These are phyloP conservation scores for Neomorphus geoffroyi DNA, from an alignment of 2,797 vertebrate species.

Conservation along the genomic window DNA sequence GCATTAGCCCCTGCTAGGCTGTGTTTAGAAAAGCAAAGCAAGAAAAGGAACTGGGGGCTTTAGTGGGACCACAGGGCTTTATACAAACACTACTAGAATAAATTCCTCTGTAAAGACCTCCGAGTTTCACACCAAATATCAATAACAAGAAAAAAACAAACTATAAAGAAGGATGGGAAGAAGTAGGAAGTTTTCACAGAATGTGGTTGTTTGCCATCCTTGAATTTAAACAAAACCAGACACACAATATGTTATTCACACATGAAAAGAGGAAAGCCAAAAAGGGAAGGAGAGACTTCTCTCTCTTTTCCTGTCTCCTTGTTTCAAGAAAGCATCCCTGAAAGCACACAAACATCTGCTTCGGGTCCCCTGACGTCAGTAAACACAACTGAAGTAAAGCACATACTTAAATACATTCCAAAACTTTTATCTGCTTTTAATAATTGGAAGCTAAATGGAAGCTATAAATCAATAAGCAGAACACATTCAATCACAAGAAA, in stretches of 20 bases:
- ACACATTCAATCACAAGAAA: not conserved
- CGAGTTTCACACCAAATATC: conserved; percentile 5
- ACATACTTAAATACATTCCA: not conserved
- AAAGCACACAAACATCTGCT: conserved; percentile 30
- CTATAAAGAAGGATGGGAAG: conserved; percentile 4
- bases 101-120: not conserved
- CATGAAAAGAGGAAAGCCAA: conserved; percentile 26
- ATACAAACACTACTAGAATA: not conserved
- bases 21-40: conserved; percentile 16
- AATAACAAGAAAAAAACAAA: conserved; percentile 9
- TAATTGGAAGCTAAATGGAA: conserved; percentile 25
- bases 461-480: not conserved
- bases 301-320: not conserved
- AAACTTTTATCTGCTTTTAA: conserved; percentile 35
- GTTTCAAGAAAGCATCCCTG: conserved; percentile 10
- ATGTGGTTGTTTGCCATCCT: conserved; percentile 6
- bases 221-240: conserved; percentile 46
- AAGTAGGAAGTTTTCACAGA: conserved; percentile 29
- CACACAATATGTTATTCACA: not conserved
- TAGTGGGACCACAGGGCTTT: not conserved
- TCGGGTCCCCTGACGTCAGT: conserved; percentile 24
- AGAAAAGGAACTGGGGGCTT: not conserved
- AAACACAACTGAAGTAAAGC: conserved; percentile 8
- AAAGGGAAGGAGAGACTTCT: not conserved
- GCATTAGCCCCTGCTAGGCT: not conserved